Evolutionary conservation across 2,113 vertebrate genomes (phyloP).

Genomic region (Corvus hawaiiensis): DNA sequence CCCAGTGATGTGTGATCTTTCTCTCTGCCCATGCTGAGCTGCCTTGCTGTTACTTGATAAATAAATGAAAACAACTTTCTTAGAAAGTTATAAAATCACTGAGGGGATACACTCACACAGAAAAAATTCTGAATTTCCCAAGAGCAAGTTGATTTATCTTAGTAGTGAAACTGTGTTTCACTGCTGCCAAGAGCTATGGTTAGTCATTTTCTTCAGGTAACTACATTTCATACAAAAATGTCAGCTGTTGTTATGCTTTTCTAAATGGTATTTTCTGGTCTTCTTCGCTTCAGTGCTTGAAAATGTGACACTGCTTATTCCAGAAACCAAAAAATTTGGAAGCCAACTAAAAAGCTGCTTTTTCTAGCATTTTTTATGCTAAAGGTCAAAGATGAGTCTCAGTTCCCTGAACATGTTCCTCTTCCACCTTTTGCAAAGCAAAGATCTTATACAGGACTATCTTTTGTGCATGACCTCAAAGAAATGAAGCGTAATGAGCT

Average conservation of each 20-base stretch:
- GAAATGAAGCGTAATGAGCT: background rate
- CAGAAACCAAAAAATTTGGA: background rate
- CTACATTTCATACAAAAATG: background rate
- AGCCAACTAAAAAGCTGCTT: background rate
- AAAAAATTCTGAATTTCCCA: background rate
- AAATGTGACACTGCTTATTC: background rate
- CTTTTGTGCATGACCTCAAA: background rate
- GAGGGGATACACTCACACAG: background rate
- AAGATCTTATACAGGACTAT: background rate
- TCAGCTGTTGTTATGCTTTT: background rate
- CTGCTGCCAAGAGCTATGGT: background rate
- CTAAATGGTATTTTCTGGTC: background rate
- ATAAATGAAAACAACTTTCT: background rate
- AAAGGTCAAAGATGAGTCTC: background rate
- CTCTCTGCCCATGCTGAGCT: background rate
- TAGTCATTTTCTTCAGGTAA: background rate
- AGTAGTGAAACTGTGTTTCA: background rate
- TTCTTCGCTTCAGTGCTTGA: background rate
- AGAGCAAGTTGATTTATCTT: background rate
- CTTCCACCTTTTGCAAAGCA: background rate
- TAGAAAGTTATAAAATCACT: background rate
- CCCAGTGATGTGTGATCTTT: background rate
- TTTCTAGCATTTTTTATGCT: background rate
- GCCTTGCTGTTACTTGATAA: background rate
- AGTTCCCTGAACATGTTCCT: background rate